phyloP scores from a whole-genome alignment of 2,113 vertebrate species.

The Podiceps cristatus region DNA sequence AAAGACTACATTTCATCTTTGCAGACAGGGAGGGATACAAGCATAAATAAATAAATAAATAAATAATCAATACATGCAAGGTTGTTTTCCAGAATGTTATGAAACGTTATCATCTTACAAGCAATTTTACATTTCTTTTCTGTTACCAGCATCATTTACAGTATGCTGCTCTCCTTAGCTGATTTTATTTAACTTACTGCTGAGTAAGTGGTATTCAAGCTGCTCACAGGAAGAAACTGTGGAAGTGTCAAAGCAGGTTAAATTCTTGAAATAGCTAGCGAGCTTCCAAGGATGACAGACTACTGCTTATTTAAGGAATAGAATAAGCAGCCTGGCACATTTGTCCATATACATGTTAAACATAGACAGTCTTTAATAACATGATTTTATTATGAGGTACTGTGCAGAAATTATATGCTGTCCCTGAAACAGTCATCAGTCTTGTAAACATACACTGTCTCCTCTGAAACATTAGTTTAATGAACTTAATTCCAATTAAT shows the following conservation, averaged over 20 bases:
- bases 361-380: background rate
- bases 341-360: background rate
- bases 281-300: background rate
- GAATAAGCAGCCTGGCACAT: background rate
- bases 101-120: slow-evolving; percentile 58
- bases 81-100: slow-evolving; percentile 46
- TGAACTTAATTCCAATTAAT: background rate
- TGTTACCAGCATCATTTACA: slow-evolving; percentile 20
- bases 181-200: slow-evolving; percentile 32
- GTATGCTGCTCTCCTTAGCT: background rate
- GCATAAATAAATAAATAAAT: background rate
- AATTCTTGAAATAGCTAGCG: slow-evolving; percentile 6
- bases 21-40: background rate
- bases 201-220: slow-evolving; percentile 56
- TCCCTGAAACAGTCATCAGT: background rate
- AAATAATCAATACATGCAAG: slow-evolving; percentile 53
- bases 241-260: slow-evolving; percentile 17
- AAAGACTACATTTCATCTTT: slow-evolving; percentile 51
- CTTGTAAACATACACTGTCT: background rate
- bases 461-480: background rate
- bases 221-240: slow-evolving; percentile 32
- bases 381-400: background rate
- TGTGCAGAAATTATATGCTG: background rate
- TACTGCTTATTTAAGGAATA: background rate
- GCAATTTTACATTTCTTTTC: slow-evolving; percentile 48